phyloP scores from a whole-genome alignment of 2,888 invertebrate species.

The Drymonia ruficornis region DNA sequence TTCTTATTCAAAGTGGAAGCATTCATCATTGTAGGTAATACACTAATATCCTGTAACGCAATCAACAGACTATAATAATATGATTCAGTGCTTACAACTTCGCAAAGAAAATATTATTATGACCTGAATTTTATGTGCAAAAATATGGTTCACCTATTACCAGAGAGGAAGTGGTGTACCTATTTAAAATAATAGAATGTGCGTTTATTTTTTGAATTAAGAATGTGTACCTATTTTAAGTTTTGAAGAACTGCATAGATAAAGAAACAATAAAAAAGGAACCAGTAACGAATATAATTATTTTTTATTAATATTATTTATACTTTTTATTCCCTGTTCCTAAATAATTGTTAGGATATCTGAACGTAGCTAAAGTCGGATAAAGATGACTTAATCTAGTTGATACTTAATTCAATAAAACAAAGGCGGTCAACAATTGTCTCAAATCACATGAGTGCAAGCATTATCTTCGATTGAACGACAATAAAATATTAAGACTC shows the following conservation, averaged over 20 bases:
- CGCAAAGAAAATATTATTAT: conserved; percentile 37
- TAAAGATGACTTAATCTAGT: conserved; percentile 18
- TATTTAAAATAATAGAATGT: conserved; percentile 14
- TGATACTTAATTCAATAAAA: conserved; percentile 72
- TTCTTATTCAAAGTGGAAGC: conserved; percentile 29
- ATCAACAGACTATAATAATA: conserved; percentile 30
- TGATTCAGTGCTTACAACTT: conserved; percentile 34
- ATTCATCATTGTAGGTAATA: conserved; percentile 40
- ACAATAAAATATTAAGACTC: conserved; percentile 38
- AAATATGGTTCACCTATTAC: conserved; percentile 7
- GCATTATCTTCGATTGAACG: conserved; percentile 81
- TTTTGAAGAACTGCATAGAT: too few species aligned
- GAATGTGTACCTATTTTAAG: neutral
- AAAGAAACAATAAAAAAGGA: too few species aligned
- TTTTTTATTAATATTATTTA: too few species aligned
- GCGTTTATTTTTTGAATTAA: neutral
- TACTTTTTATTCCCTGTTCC: too few species aligned
- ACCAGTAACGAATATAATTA: neutral
- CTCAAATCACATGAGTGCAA: conserved; percentile 76
- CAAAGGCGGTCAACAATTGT: conserved; percentile 72
- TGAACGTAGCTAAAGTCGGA: neutral
- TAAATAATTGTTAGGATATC: neutral
- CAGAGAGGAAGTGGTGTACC: conserved; percentile 23
- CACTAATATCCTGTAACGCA: conserved; percentile 34
- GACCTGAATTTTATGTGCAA: conserved; percentile 26